Evolutionary conservation across 1,140 invertebrate genomes (phyloP).

Genomic region (Hylyphantes graminicola): DNA sequence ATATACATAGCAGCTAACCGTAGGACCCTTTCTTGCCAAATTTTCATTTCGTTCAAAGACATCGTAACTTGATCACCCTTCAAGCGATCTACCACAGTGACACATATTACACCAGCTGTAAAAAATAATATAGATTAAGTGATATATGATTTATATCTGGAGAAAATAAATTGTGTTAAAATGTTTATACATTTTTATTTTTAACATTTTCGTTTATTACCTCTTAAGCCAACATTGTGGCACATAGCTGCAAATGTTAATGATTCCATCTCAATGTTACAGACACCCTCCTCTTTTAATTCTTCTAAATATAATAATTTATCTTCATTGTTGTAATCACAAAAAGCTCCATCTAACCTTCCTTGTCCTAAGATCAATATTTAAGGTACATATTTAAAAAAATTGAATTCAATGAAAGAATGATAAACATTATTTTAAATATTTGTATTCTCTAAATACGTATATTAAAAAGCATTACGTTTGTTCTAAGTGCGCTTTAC

Average conservation of each 20-base stretch:
- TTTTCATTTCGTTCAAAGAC: slow-evolving; percentile 87
- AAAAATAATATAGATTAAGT: slow-evolving; percentile 38
- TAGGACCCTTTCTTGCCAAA: slow-evolving; percentile 94
- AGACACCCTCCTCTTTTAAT: slow-evolving; percentile 81
- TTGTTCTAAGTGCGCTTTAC: too few relatives aligned
- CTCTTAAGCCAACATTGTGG: slow-evolving; percentile 89
- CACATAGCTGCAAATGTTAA: slow-evolving; percentile 92
- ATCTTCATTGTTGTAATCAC: slow-evolving; percentile 88
- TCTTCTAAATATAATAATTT: slow-evolving; percentile 88
- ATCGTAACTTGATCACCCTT: slow-evolving; percentile 89
- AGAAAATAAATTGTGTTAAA: neutral
- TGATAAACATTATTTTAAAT: too few relatives aligned
- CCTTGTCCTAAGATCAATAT: slow-evolving; percentile 80
- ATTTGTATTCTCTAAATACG: too few relatives aligned
- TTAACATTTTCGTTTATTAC: slow-evolving; percentile 65
- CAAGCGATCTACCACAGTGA: slow-evolving; percentile 89
- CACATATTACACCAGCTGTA: slow-evolving; percentile 88
- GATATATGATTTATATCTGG: neutral
- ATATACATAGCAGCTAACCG: slow-evolving; percentile 89
- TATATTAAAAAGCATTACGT: too few relatives aligned
- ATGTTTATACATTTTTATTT: slow-evolving; percentile 1
- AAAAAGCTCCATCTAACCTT: slow-evolving; percentile 95
- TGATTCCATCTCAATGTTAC: slow-evolving; percentile 99
- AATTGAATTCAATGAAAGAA: too few relatives aligned
- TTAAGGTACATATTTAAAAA: too few relatives aligned